phyloP scores from a whole-genome alignment of 2,797 vertebrate species.

The Octomys mimax region DNA sequence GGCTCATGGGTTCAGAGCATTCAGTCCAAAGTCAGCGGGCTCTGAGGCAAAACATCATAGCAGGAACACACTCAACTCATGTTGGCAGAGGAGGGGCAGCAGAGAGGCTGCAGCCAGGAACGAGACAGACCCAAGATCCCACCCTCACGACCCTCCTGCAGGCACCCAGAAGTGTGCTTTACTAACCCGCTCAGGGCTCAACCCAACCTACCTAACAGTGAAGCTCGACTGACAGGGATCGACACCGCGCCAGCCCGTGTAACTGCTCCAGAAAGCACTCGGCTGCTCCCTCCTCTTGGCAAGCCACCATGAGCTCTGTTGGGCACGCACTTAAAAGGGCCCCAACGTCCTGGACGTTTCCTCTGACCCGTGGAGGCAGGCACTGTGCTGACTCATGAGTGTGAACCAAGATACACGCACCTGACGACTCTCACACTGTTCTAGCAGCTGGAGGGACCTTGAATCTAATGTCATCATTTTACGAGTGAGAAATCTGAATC shows the following conservation, averaged over 20 bases:
- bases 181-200: neutral
- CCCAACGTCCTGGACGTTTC: neutral
- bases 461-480: conserved; percentile 62
- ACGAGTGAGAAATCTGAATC: conserved; percentile 47
- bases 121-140: neutral
- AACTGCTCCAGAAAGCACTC: neutral
- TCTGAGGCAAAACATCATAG: neutral
- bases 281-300: neutral
- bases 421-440: neutral
- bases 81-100: neutral
- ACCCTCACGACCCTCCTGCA: neutral
- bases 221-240: neutral
- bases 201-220: neutral
- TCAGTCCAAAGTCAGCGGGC: neutral
- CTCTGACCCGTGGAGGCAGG: neutral
- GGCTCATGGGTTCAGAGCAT: neutral
- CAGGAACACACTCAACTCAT: neutral
- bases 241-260: neutral
- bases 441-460: neutral
- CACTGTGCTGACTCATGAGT: neutral
- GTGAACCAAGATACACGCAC: neutral
- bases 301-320: neutral
- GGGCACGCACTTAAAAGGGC: neutral
- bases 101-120: neutral
- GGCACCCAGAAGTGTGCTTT: neutral